Evolutionary conservation across 2,797 vertebrate genomes (phyloP).

Genomic region (Delichon dasypus): DNA sequence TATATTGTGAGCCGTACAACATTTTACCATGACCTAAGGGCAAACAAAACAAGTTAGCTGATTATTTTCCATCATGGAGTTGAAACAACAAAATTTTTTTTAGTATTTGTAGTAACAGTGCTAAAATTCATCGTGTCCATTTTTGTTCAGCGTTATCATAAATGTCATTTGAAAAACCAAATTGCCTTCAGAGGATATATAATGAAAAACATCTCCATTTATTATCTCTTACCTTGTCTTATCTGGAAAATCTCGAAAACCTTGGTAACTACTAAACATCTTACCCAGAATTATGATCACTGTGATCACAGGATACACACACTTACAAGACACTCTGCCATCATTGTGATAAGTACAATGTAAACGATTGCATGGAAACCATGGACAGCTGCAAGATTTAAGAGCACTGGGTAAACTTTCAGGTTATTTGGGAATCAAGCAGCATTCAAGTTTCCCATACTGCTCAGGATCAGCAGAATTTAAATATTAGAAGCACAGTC

Average conservation of each 20-base stretch:
- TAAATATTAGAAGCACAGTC: background rate
- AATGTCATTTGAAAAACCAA: slow-evolving; percentile 59
- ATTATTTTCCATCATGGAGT: slow-evolving; percentile 30
- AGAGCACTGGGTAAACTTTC: background rate
- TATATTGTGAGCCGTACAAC: background rate
- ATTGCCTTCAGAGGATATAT: slow-evolving; percentile 31
- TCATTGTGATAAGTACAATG: background rate
- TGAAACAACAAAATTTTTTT: slow-evolving; percentile 41
- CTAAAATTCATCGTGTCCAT: slow-evolving; percentile 49
- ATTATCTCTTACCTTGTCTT: slow-evolving; percentile 8
- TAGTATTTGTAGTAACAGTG: slow-evolving; percentile 43
- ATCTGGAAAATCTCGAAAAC: slow-evolving; percentile 24
- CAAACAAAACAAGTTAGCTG: slow-evolving; percentile 33
- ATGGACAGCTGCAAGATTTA: background rate
- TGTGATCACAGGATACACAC: background rate
- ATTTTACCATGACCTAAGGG: slow-evolving; percentile 43
- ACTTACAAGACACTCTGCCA: background rate
- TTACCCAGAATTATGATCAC: background rate
- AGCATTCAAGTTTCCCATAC: background rate
- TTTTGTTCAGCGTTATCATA: slow-evolving; percentile 27
- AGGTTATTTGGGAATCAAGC: background rate
- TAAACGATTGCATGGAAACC: background rate
- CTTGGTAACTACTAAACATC: background rate
- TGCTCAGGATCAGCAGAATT: background rate
- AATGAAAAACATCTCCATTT: slow-evolving; percentile 29